These are phyloP conservation scores for Hippocampus comes DNA, from an alignment of 2,113 vertebrate genomes.

Conservation along the genomic window DNA sequence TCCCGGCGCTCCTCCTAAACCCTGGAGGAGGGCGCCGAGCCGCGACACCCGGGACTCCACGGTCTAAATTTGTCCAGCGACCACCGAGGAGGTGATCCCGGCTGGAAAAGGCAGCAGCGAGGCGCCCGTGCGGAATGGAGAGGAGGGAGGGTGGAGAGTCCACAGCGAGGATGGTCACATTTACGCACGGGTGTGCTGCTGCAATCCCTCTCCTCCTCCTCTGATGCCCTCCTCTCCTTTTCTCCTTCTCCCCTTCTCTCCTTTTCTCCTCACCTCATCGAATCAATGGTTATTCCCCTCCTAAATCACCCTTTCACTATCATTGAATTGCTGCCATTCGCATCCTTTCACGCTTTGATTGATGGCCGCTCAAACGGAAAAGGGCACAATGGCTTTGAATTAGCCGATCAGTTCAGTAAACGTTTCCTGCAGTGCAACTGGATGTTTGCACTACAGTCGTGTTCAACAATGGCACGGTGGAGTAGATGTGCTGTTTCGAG, in stretches of 20 bases:
- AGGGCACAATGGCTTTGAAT: slow-evolving; percentile 13
- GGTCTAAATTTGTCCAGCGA: slow-evolving; percentile 34
- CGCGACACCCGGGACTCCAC: slow-evolving; percentile 67
- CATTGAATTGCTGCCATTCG: slow-evolving; percentile 18
- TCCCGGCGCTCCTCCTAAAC: slow-evolving; percentile 64
- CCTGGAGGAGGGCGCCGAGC: slow-evolving; percentile 69
- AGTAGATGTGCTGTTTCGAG: too few relatives aligned
- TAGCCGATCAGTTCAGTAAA: not conserved
- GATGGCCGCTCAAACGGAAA: not conserved
- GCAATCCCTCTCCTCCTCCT: slow-evolving; percentile 18
- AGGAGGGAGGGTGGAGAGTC: slow-evolving; percentile 28
- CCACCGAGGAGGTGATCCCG: slow-evolving; percentile 44
- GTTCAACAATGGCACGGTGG: not conserved
- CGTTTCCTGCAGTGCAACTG: not conserved
- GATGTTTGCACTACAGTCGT: not conserved
- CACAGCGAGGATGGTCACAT: slow-evolving; percentile 46
- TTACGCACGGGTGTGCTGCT: slow-evolving; percentile 53
- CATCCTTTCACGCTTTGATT: slow-evolving; percentile 7
- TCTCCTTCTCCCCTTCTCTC: slow-evolving; percentile 5
- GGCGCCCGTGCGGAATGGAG: slow-evolving; percentile 24
- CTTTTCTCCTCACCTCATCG: slow-evolving; percentile 3
- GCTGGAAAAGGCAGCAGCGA: slow-evolving; percentile 14
- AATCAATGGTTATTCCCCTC: slow-evolving; percentile 6
- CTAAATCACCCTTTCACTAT: not conserved
- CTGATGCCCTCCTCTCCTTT: not conserved